Evolutionary conservation across 23 tunicate genomes (phyloP), one percentile per base, ranked within the genome.

Genomic region (Corella eumyota): DNA sequence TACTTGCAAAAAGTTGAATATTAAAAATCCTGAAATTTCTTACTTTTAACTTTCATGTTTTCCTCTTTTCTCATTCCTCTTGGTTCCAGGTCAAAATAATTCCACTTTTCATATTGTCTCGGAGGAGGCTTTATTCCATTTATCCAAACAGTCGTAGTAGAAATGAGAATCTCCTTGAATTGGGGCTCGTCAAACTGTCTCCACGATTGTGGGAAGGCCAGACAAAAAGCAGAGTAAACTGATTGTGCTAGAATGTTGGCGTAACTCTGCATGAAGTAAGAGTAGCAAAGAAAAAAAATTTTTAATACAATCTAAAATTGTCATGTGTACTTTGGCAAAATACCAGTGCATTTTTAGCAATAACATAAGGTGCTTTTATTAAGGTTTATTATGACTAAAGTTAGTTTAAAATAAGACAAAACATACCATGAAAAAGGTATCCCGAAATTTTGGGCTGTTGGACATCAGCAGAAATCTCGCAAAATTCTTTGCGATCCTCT

Each of bases 131-230:
- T 79, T 25, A 85, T 77, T 29, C 95, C 95, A 25, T 75, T 37
- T 19, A 85, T 56, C 85, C 95, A 85, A 66, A 40, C 50, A 33
- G 73, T 58, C 36, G 67, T 50, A 35, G 38, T 28, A 31, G 38
- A 32, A 13, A 69, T 44, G 0, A 85, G 64, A 61, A 33, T 64
- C 30, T 77, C 95, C 60, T 85, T 85, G 64, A 85, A 85, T 5
- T 44, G 45, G 58, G 66, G 70, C 21, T 85, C 95, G 35, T 85
- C 95, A 71, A 85, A 85, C 75, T 85, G 95, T 34, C 80, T 36
- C 85, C 85, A 85, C 9, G 95, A 85, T 37, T 85, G 95, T 22
- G 95, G 95, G 50, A 85, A 85, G 21, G 95, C 85, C 15, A 77
- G 40, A 49, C 95, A 85, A 65, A 85, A 85, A 0, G 85, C 76